These are phyloP conservation scores for Phoxinus dragarum DNA, from an alignment of 2,797 vertebrate species.

Conservation along the genomic window DNA sequence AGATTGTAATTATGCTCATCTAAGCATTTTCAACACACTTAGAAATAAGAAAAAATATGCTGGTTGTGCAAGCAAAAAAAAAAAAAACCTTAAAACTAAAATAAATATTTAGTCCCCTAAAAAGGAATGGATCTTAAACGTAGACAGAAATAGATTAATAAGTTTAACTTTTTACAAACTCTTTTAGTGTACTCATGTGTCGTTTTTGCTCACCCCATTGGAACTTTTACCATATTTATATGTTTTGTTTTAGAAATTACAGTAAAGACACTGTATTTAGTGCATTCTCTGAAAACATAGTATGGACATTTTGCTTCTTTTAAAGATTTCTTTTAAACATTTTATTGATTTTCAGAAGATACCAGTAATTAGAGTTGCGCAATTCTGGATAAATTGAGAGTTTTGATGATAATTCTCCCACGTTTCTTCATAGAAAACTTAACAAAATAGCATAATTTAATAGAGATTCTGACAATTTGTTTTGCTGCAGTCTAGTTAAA, in stretches of 20 bases:
- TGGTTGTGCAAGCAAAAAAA: not conserved
- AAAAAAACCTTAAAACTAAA: not conserved
- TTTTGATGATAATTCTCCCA: not conserved
- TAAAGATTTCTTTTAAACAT: not conserved
- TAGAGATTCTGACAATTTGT: not conserved
- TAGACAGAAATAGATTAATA: not conserved
- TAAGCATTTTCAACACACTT: not conserved
- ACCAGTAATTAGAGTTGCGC: not conserved
- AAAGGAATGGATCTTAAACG: not conserved
- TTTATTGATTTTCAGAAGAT: not conserved
- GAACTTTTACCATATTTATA: not conserved
- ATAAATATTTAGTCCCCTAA: not conserved
- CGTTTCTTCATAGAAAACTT: accelerated
- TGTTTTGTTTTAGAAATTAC: not conserved
- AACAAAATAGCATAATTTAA: not conserved
- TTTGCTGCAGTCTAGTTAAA: not conserved
- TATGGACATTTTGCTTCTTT: not conserved
- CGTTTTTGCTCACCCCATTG: not conserved
- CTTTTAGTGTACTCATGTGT: not conserved
- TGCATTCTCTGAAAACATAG: not conserved
- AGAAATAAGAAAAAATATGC: not conserved
- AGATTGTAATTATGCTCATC: too few species aligned
- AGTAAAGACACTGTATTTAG: not conserved
- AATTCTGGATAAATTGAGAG: not conserved
- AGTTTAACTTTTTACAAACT: not conserved